phyloP scores from a whole-genome alignment of 2,888 invertebrate species.

The Synanthedon formicaeformis region DNA sequence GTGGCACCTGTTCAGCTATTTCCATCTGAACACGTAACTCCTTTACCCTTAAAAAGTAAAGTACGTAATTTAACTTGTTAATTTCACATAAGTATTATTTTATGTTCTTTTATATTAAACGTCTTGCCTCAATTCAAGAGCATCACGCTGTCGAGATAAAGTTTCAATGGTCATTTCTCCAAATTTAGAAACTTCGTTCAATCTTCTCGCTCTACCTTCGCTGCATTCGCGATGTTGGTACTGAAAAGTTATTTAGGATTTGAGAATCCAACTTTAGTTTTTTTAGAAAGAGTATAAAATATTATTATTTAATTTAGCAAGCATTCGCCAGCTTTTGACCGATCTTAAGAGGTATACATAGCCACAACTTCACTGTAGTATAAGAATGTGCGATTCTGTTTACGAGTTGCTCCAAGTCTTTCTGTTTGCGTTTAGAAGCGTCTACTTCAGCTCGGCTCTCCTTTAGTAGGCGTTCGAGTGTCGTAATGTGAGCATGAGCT shows the following conservation, averaged over 20 bases:
- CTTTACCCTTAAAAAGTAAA: conserved; percentile 28
- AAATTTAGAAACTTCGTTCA: conserved; percentile 51
- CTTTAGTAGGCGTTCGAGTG: conserved; percentile 49
- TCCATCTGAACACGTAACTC: conserved; percentile 45
- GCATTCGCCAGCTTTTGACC: conserved; percentile 7
- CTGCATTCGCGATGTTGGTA: conserved; percentile 49
- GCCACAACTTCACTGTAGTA: conserved; percentile 34
- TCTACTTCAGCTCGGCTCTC: conserved; percentile 43
- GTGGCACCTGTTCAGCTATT: conserved; percentile 42
- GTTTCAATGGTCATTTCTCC: conserved; percentile 54
- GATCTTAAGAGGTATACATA: conserved; percentile 19
- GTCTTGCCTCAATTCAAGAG: conserved; percentile 46
- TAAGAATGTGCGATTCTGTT: conserved; percentile 28
- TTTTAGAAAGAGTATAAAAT: not conserved
- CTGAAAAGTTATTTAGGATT: conserved; percentile 18
- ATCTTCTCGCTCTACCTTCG: conserved; percentile 48
- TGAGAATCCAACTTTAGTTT: not conserved
- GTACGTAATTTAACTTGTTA: not conserved
- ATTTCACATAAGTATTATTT: not conserved
- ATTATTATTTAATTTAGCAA: not conserved
- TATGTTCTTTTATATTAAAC: not conserved
- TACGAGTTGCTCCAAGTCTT: conserved; percentile 49
- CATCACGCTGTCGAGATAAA: conserved; percentile 50
- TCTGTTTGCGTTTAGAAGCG: conserved; percentile 39
- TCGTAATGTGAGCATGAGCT: conserved; percentile 46